phyloP scores from a whole-genome alignment of 2,113 vertebrate genomes.

The Callithrix jacchus region DNA sequence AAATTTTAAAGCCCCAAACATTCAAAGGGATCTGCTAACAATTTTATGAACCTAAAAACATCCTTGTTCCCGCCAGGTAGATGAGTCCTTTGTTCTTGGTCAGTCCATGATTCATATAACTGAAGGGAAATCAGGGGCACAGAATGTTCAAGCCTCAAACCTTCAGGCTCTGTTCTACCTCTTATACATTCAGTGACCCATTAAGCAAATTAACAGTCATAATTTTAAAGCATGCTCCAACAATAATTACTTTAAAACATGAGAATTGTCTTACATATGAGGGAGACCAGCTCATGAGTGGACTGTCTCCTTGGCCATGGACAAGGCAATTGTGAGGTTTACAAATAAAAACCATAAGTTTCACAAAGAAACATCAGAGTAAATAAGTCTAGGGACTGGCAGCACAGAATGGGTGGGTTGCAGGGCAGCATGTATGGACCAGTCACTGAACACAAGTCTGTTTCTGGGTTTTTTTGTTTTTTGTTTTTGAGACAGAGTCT shows the following conservation, averaged over 20 bases:
- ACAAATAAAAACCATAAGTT: neutral
- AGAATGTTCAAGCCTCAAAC: neutral
- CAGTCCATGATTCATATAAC: neutral
- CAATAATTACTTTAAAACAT: neutral
- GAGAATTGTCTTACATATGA: accelerated
- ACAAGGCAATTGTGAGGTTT: neutral
- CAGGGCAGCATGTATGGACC: accelerated
- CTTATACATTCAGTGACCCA: neutral
- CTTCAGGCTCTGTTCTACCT: neutral
- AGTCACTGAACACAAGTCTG: neutral
- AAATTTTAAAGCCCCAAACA: neutral
- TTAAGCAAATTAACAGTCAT: neutral
- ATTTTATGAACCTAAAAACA: neutral
- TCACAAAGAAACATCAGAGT: neutral
- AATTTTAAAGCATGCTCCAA: neutral
- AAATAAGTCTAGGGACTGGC: neutral
- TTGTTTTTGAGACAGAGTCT: too few relatives aligned
- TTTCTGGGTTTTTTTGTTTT: neutral
- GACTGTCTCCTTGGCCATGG: neutral
- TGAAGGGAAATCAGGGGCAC: neutral
- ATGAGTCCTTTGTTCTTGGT: too few relatives aligned
- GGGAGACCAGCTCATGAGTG: neutral
- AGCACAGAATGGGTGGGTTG: neutral
- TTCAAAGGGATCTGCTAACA: neutral
- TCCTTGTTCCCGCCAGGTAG: neutral